Percentiles rank a stretch among this genome's conserved stretches.
These are phyloP conservation scores for Branchinecta lindahli DNA, from an alignment of 1,140 invertebrate species.

Conservation along the genomic window DNA sequence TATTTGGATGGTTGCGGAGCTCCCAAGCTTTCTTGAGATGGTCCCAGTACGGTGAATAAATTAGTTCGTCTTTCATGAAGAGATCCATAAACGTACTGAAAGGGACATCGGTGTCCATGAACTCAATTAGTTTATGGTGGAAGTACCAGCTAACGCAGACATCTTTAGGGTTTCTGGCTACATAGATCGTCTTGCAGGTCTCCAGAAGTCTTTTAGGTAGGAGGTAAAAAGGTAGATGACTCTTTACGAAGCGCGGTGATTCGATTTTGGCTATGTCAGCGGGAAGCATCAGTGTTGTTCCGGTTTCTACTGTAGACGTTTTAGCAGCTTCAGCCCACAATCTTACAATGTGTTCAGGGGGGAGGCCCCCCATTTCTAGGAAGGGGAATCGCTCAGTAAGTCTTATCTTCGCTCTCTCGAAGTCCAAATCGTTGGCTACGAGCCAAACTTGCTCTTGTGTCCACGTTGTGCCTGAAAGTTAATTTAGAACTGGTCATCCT, in stretches of 20 bases:
- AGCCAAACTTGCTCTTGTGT: constrained; percentile 32
- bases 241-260: constrained; percentile 36
- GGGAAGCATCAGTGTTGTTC: not conserved
- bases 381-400: constrained; percentile 42
- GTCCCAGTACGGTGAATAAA: constrained; percentile 21
- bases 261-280: constrained; percentile 13
- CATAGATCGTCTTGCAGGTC: constrained; percentile 51
- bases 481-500: not conserved
- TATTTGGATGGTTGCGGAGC: constrained; percentile 22
- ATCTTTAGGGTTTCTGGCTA: constrained; percentile 68
- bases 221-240: constrained; percentile 49
- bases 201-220: constrained; percentile 47
- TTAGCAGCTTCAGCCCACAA: not conserved
- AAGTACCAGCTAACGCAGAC: constrained; percentile 69
- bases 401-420: constrained; percentile 38
- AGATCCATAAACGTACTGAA: constrained; percentile 58
- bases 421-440: constrained; percentile 30
- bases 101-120: constrained; percentile 51
- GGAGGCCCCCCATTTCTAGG: constrained; percentile 31
- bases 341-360: not conserved
- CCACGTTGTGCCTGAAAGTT: constrained; percentile 31
- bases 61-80: constrained; percentile 47
- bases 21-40: constrained; percentile 24
- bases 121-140: constrained; percentile 50
- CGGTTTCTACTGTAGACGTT: not conserved